Conservation (phyloP, 2,113 vertebrate genomes). For the Cettia cetti region DNA sequence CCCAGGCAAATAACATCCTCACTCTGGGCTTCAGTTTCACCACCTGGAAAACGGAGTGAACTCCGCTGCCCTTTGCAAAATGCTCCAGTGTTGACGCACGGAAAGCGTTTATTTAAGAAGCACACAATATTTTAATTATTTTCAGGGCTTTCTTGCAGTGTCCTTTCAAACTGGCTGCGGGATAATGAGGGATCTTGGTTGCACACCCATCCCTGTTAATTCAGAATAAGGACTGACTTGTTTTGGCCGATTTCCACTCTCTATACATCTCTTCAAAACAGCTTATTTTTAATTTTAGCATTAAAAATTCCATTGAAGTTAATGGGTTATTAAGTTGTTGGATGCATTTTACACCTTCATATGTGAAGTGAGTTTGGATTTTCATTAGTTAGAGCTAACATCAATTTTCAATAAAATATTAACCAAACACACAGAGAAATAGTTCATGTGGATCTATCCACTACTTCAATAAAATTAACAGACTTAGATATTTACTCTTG, state of each 20-base stretch:
- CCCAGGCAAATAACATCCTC: neutral
- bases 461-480: constrained; percentile 79
- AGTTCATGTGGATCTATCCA: constrained; percentile 72
- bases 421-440: constrained; percentile 78
- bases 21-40: neutral
- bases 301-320: neutral
- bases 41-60: neutral
- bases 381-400: constrained; percentile 74
- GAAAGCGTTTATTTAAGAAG: neutral
- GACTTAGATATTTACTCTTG: constrained; percentile 76
- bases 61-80: neutral
- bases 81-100: fast-evolving
- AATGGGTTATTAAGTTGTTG: constrained; percentile 77
- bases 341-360: constrained; percentile 59
- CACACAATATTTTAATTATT: neutral
- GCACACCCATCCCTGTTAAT: neutral
- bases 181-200: neutral
- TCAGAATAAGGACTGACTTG: neutral
- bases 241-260: neutral
- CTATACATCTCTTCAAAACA: neutral
- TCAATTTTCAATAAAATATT: constrained; percentile 78
- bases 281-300: neutral
- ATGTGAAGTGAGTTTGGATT: constrained; percentile 65
- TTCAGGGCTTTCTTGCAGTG: neutral
- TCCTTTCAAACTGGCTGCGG: neutral